Conservation (phyloP, 2,113 vertebrate species). For the Rattus rattus region DNA sequence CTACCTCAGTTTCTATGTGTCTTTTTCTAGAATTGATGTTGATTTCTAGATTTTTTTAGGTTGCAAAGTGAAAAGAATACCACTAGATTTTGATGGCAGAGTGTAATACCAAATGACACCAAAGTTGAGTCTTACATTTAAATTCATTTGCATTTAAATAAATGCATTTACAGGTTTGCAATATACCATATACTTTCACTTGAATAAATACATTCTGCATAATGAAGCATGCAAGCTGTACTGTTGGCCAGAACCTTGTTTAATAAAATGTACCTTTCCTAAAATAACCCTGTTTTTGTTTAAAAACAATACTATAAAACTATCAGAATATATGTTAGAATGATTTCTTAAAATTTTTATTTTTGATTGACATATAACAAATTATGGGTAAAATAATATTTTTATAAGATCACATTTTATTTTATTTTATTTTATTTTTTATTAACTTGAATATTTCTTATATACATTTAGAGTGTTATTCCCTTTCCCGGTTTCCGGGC, state of each 20-base stretch:
- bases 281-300: slow-evolving; percentile 39
- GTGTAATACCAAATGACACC: slow-evolving; percentile 68
- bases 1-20: slow-evolving; percentile 24
- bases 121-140: slow-evolving; percentile 74
- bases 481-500: too few species aligned
- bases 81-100: slow-evolving; percentile 72
- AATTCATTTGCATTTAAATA: slow-evolving; percentile 82
- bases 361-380: background rate
- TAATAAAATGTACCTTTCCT: slow-evolving; percentile 63
- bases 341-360: background rate
- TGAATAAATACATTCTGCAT: slow-evolving; percentile 65
- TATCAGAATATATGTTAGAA: background rate
- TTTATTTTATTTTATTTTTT: too few species aligned
- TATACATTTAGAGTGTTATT: too few species aligned
- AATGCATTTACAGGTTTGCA: slow-evolving; percentile 67
- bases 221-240: slow-evolving; percentile 65
- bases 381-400: background rate
- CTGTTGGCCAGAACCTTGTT: slow-evolving; percentile 50
- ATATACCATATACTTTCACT: slow-evolving; percentile 65
- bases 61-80: slow-evolving; percentile 68
- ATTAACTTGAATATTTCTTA: too few species aligned
- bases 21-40: slow-evolving; percentile 60
- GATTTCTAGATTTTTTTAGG: slow-evolving; percentile 69
- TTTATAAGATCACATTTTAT: too few species aligned
- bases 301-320: slow-evolving; percentile 53